A percentile compares a stretch with the other conserved stretches of the same genome.
These are phyloP conservation scores for Galleria mellonella DNA, from an alignment of 1,140 invertebrate species.

Conservation along the genomic window DNA sequence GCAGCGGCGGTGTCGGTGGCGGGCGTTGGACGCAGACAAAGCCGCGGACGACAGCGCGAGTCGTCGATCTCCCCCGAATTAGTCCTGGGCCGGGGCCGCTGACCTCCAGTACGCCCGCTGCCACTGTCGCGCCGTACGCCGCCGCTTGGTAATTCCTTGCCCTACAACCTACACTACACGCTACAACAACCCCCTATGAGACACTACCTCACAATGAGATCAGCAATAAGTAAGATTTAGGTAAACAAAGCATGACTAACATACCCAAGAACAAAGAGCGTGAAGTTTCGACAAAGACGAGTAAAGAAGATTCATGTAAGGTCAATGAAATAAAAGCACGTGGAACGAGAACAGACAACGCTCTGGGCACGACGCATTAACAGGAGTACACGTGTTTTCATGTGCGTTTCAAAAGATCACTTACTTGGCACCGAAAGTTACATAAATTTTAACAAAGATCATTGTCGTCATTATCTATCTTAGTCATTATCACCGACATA, in stretches of 20 bases:
- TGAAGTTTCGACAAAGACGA: conserved; percentile 22
- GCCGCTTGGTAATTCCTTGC: conserved; percentile 20
- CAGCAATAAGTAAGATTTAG: conserved; percentile 5
- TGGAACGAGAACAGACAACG: conserved; percentile 13
- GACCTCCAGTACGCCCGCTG: conserved; percentile 28
- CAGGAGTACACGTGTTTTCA: conserved; percentile 14
- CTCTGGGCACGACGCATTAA: conserved; percentile 15
- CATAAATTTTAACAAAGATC: conserved; percentile 1
- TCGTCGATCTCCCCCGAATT: conserved; percentile 71
- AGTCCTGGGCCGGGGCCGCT: conserved; percentile 67
- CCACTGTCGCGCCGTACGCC: conserved; percentile 27
- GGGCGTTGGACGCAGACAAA: conserved; percentile 60
- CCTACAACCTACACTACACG: conserved; percentile 12
- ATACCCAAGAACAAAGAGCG: neutral
- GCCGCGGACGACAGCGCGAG: conserved; percentile 46
- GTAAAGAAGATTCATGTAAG: conserved; percentile 19
- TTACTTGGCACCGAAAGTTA: conserved; percentile 18
- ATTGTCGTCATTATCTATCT: neutral
- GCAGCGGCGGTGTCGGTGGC: conserved; percentile 23
- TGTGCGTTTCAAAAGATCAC: conserved; percentile 14
- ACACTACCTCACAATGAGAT: neutral
- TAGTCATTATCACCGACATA: neutral
- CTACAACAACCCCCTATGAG: conserved; percentile 1
- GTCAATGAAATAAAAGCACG: conserved; percentile 37
- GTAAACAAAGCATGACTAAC: conserved; percentile 14